phyloP scores from a whole-genome alignment of 1,140 invertebrate genomes.

The Ganaspis sp. region DNA sequence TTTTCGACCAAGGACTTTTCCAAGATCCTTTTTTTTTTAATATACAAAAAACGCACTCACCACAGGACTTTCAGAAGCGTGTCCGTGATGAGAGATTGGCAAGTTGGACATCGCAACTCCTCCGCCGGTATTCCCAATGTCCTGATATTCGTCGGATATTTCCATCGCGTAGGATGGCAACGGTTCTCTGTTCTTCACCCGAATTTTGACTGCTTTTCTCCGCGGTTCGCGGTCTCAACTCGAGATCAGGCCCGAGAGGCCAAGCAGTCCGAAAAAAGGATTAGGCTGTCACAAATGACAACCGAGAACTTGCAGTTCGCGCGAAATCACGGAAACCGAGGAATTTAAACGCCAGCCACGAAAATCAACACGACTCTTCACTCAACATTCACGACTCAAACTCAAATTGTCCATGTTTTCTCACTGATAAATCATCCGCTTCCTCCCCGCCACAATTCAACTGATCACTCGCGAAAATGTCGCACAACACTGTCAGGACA shows the following conservation, averaged over 20 bases:
- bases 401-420: not conserved
- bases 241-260: conserved; percentile 38
- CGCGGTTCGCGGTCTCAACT: conserved; percentile 50
- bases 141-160: conserved; percentile 86
- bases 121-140: conserved; percentile 73
- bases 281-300: conserved; percentile 18
- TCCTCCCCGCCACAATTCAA: not conserved
- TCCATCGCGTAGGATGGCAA: conserved; percentile 90
- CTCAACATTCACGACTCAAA: too few species aligned
- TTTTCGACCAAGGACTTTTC: too few species aligned
- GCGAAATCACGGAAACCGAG: not conserved
- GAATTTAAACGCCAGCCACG: not conserved
- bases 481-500: not conserved
- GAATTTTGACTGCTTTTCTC: conserved; percentile 86
- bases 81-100: conserved; percentile 63
- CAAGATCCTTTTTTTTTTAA: too few species aligned
- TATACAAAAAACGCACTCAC: too few species aligned
- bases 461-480: not conserved
- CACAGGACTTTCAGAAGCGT: conserved; percentile 67
- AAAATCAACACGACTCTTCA: not conserved
- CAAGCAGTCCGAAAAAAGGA: not conserved
- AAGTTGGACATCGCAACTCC: conserved; percentile 66
- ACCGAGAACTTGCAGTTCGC: not conserved
- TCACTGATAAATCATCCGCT: not conserved
- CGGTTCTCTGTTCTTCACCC: conserved; percentile 92